Conservation (phyloP, 1,140 invertebrate genomes). For the Thaumetopoea pityocampa region DNA sequence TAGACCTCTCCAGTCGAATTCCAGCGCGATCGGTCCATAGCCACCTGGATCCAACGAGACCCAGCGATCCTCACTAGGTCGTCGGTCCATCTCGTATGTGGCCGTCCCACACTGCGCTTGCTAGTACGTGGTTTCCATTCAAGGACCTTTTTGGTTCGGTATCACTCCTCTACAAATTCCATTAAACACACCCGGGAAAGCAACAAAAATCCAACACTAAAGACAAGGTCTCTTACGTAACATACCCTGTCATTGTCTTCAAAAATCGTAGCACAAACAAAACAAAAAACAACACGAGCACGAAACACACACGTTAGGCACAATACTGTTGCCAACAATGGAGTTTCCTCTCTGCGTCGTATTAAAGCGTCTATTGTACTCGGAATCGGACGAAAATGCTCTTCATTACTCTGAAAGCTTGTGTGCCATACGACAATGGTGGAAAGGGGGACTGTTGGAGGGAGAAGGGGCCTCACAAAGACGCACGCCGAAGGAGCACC, state of each 20-base stretch:
- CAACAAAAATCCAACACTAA: constrained; percentile 17
- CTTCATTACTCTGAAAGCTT: constrained; percentile 74
- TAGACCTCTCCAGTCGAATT: too few species aligned
- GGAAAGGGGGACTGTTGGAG: constrained; percentile 18
- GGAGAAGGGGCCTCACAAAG: constrained; percentile 46
- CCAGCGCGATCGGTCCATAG: too few species aligned
- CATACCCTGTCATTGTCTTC: constrained; percentile 43
- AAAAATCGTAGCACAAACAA: constrained; percentile 59
- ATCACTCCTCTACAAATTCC: too few species aligned
- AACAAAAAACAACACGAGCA: constrained; percentile 53
- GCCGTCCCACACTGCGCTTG: too few species aligned
- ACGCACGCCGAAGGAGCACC: constrained; percentile 43
- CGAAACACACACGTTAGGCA: constrained; percentile 59
- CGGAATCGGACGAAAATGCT: constrained; percentile 73
- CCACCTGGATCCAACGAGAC: too few species aligned
- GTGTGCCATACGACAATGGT: constrained; percentile 65
- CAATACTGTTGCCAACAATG: constrained; percentile 59
- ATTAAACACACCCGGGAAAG: constrained; percentile 5
- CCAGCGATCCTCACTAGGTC: too few species aligned
- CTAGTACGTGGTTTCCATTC: too few species aligned
- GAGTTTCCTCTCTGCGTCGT: constrained; percentile 68
- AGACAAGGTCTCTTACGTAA: constrained; percentile 17
- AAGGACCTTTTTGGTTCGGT: too few species aligned
- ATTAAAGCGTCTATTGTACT: constrained; percentile 66
- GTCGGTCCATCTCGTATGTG: too few species aligned